These are phyloP conservation scores for Euwallacea fornicatus DNA, from an alignment of 1,140 invertebrate species.

Conservation along the genomic window DNA sequence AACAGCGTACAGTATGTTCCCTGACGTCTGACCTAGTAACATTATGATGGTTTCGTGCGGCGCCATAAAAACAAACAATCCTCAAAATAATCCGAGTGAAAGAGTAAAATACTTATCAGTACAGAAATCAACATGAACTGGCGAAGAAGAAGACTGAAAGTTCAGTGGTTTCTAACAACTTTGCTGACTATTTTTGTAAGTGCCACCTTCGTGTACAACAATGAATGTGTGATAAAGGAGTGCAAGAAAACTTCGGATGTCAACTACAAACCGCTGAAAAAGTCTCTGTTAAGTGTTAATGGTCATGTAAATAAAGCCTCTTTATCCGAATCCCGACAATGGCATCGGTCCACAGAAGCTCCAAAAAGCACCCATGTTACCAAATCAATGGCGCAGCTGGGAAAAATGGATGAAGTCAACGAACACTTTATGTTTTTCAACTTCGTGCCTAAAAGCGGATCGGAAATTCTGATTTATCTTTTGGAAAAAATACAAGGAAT, in stretches of 20 bases:
- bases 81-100: constrained; percentile 9
- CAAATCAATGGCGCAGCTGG: constrained; percentile 60
- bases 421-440: constrained; percentile 65
- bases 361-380: constrained; percentile 51
- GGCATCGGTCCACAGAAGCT: not conserved
- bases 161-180: constrained; percentile 18
- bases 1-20: constrained; percentile 26
- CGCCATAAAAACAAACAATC: constrained; percentile 7
- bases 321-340: constrained; percentile 1
- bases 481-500: constrained; percentile 63
- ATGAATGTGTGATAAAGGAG: not conserved
- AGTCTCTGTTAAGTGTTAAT: constrained; percentile 27
- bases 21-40: constrained; percentile 32
- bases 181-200: constrained; percentile 6
- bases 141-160: constrained; percentile 26
- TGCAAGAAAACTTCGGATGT: not conserved
- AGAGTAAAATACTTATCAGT: not conserved
- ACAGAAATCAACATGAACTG: constrained; percentile 9
- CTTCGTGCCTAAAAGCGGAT: constrained; percentile 64
- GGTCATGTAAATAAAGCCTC: not conserved
- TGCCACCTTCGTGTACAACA: constrained; percentile 14
- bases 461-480: constrained; percentile 67
- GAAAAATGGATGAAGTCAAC: constrained; percentile 56
- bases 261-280: constrained; percentile 14
- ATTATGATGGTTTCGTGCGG: constrained; percentile 21